Percentiles rank a stretch among this genome's conserved stretches.
phyloP scores from a whole-genome alignment of 1,140 invertebrate species.

The Teleopsis dalmanni region DNA sequence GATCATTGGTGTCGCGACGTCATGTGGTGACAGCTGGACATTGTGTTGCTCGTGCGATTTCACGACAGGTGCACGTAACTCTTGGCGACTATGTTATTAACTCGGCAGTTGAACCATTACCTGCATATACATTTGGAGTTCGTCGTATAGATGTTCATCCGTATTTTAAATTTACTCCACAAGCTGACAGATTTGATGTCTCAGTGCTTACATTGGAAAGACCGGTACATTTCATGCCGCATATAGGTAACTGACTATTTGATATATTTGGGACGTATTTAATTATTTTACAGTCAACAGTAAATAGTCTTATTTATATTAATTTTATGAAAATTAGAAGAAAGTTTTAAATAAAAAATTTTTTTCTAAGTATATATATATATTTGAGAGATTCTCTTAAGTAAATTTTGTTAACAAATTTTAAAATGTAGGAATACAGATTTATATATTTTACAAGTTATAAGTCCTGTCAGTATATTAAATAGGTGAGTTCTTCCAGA shows the following conservation, averaged over 20 bases:
- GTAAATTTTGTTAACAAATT: too few relatives aligned
- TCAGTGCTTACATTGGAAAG: conserved; percentile 81
- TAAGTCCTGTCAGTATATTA: too few relatives aligned
- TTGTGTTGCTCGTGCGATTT: conserved; percentile 85
- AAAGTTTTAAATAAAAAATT: too few relatives aligned
- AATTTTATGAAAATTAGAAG: too few relatives aligned
- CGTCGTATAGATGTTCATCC: conserved; percentile 84
- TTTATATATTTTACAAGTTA: too few relatives aligned
- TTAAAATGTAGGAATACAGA: too few relatives aligned
- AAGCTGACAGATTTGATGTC: conserved; percentile 83
- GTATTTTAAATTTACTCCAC: conserved; percentile 91
- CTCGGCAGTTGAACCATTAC: conserved; percentile 80
- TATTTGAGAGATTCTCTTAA: neutral
- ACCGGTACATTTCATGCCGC: conserved; percentile 82
- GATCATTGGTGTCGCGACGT: conserved; percentile 81
- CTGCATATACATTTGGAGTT: conserved; percentile 85
- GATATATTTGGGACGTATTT: neutral
- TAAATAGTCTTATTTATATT: too few relatives aligned
- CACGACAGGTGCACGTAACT: conserved; percentile 83
- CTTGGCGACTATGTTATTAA: conserved; percentile 91
- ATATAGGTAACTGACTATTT: conserved; percentile 55
- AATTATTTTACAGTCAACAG: too few relatives aligned
- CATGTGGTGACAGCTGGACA: conserved; percentile 95
- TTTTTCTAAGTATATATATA: too few relatives aligned
- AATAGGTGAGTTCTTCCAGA: too few relatives aligned